Evolutionary conservation across 2,797 vertebrate genomes (phyloP).

Genomic region (Salarias fasciatus): DNA sequence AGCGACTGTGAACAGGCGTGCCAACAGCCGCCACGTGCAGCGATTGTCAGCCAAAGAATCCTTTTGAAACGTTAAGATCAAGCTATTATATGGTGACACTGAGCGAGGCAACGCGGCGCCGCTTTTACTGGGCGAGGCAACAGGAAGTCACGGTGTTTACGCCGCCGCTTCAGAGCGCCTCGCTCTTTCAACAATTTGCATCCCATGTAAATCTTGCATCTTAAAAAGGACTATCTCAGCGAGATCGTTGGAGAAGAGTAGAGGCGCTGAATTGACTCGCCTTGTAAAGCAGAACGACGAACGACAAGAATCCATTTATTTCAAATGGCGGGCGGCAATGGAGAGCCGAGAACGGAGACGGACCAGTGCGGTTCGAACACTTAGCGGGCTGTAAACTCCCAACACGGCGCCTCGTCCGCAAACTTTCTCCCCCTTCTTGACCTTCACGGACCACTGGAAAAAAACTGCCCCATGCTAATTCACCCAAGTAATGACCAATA

Average conservation of each 20-base stretch:
- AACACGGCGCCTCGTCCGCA: conserved; percentile 10
- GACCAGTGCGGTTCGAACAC: conserved; percentile 40
- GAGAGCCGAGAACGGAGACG: conserved; percentile 24
- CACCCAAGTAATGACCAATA: conserved; percentile 8
- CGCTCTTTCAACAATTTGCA: conserved; percentile 39
- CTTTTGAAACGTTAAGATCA: conserved; percentile 14
- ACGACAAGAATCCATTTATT: conserved; percentile 50
- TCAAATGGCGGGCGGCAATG: conserved; percentile 37
- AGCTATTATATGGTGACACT: conserved; percentile 25
- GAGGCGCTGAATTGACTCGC: conserved; percentile 27
- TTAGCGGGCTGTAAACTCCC: conserved; percentile 39
- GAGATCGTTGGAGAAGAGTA: conserved; percentile 29
- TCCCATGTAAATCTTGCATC: conserved; percentile 51
- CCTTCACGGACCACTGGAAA: conserved; percentile 13
- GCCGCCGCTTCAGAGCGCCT: conserved; percentile 4
- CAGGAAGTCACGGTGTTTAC: conserved; percentile 11
- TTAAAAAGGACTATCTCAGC: conserved; percentile 43
- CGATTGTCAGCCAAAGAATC: conserved; percentile 19
- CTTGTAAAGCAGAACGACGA: conserved; percentile 38
- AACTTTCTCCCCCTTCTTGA: conserved; percentile 25
- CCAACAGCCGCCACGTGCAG: conserved; percentile 8
- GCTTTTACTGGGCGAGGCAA: conserved; percentile 7
- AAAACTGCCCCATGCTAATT: conserved; percentile 12
- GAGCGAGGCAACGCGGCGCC: conserved; percentile 14
- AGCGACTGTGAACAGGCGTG: conserved; percentile 13